These are phyloP conservation scores for Lasioglossum pauxillum DNA, from an alignment of 2,888 invertebrate species.

Conservation along the genomic window DNA sequence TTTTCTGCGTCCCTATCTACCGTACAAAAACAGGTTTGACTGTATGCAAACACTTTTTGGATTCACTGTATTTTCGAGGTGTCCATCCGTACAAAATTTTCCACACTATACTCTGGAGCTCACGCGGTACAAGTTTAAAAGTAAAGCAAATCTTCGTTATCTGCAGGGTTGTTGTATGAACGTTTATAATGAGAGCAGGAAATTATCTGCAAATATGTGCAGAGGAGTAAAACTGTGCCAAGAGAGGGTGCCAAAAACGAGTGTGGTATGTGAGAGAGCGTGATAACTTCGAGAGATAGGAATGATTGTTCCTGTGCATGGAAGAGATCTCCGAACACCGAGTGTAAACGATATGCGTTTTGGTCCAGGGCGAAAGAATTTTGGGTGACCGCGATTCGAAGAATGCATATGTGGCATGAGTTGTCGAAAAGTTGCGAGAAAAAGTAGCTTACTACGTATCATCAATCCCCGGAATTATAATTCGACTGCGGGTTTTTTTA, in stretches of 20 bases:
- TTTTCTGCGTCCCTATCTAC: too few species aligned
- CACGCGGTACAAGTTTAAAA: background rate
- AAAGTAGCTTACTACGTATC: background rate
- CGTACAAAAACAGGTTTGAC: too few species aligned
- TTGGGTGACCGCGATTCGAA: conserved; percentile 1
- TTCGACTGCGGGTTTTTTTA: background rate
- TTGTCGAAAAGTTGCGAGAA: background rate
- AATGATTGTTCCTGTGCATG: background rate
- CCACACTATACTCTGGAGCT: background rate
- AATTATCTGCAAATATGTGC: conserved; percentile 7
- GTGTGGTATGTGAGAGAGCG: background rate
- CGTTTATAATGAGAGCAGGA: conserved; percentile 1
- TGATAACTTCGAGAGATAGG: conserved; percentile 1
- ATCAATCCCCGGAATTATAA: background rate
- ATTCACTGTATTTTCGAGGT: background rate
- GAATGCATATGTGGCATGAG: background rate
- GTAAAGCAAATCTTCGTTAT: background rate
- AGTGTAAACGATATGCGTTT: background rate
- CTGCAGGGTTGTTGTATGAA: background rate
- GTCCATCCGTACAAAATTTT: background rate
- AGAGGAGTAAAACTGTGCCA: background rate
- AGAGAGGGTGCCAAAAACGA: background rate
- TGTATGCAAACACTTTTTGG: background rate
- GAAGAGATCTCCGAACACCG: background rate
- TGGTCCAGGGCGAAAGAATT: background rate